Evolutionary conservation across 2,113 vertebrate species (phyloP), one percentile per base, ranked within the genome.

Genomic region (Orientallactaga bullata): DNA sequence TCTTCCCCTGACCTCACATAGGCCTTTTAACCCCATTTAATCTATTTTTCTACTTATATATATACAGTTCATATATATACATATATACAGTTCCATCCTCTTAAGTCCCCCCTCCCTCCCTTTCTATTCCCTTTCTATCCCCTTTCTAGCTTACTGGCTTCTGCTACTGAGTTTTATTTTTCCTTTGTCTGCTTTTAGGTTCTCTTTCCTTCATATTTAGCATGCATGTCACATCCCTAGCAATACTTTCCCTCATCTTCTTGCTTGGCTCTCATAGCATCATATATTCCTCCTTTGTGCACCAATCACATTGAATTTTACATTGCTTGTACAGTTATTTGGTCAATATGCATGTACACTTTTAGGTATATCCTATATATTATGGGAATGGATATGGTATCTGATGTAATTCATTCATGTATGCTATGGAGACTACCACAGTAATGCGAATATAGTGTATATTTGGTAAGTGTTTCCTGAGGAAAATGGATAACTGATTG

Each of bases 401-500:
- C 18, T 78, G 26, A 7, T 93, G 47, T 79, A 73, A 91, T 71
- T 83, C 65, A 83, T 63, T 90, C 68, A 20, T 66, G 1, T 80
- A 82, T 80, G 35, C 42, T 12, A 11, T 92, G 35, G 35, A 80
- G 35, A n/a, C 82, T 51, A 86, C 13, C 69, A 77, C 26, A 77
- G 16, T 82, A 11, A 12, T 95, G 17, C 66, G 39, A 68, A 68
- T 13, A 55, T 55, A 79, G 30, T 76, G 13, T 8, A 47, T 68
- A 85, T 89, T 65, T 91, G 85, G 73, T 82, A 85, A 28, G 58
- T 89, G 79, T 71, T 94, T 89, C 15, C 68, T 89, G 24, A 95
- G 85, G 71, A 60, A 83, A 71, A 66, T 61, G 0, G 91, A 76
- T 65, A 91, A 58, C 55, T 85, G 61, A 88, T 82, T 90, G 15